Conservation (phyloP, 2,888 invertebrate genomes). For the Patella ulyssiponensis region DNA sequence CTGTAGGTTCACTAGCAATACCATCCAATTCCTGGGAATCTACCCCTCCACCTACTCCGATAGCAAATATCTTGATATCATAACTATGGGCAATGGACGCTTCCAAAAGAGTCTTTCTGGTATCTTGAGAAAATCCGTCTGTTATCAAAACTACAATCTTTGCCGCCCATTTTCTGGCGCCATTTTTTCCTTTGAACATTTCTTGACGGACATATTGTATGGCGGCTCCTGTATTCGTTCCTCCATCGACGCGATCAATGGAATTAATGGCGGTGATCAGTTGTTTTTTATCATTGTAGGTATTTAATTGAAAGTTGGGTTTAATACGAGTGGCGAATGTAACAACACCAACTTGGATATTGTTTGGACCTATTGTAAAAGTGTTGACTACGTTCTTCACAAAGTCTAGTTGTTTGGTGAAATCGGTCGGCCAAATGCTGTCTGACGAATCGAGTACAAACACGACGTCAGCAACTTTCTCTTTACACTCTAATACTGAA, state of each 20-base stretch:
- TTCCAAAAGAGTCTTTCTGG: slow-evolving; percentile 31
- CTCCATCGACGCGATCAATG: slow-evolving; percentile 36
- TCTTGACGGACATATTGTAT: slow-evolving; percentile 34
- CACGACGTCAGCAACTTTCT: slow-evolving; percentile 40
- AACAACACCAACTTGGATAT: slow-evolving; percentile 48
- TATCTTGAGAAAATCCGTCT: slow-evolving; percentile 47
- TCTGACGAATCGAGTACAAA: slow-evolving; percentile 45
- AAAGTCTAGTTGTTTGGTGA: slow-evolving; percentile 39
- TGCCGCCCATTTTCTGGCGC: slow-evolving; percentile 43
- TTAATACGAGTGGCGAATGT: slow-evolving; percentile 42
- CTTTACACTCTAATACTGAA: slow-evolving; percentile 22
- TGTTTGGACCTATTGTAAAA: slow-evolving; percentile 39
- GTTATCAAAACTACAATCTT: slow-evolving; percentile 56
- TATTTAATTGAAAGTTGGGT: slow-evolving; percentile 43
- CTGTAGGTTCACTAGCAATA: slow-evolving; percentile 52
- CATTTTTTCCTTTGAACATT: slow-evolving; percentile 41
- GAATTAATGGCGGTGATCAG: slow-evolving; percentile 45
- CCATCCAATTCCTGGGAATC: slow-evolving; percentile 46
- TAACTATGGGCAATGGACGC: slow-evolving; percentile 38
- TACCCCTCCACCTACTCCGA: slow-evolving; percentile 50
- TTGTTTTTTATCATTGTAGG: slow-evolving; percentile 34
- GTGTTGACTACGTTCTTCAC: slow-evolving; percentile 35
- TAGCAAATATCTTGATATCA: slow-evolving; percentile 49
- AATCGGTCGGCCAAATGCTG: slow-evolving; percentile 40
- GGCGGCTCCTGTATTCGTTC: slow-evolving; percentile 50